Conservation (phyloP, 1,140 invertebrate genomes). For the Danaus melanippus region DNA sequence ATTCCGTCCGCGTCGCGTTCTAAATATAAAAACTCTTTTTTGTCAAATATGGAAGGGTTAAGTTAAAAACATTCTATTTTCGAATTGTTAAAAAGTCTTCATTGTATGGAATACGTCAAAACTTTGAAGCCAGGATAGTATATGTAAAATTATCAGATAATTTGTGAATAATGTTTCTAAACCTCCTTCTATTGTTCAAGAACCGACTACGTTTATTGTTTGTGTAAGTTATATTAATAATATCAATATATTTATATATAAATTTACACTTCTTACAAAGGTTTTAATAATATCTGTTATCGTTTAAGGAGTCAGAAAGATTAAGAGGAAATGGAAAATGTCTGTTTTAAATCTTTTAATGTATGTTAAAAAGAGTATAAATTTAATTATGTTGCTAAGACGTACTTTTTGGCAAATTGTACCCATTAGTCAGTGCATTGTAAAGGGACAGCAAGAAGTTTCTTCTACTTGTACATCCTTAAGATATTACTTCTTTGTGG, state of each 20-base stretch:
- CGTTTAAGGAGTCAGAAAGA: no score
- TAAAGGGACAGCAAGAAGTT: no score
- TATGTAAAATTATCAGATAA: constrained; percentile 29
- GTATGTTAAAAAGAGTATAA: neutral
- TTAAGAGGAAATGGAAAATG: no score
- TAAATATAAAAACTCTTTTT: constrained; percentile 71
- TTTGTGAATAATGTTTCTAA: neutral
- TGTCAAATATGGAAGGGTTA: constrained; percentile 72
- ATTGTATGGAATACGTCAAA: constrained; percentile 72
- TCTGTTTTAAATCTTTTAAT: no score
- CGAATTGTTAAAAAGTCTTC: constrained; percentile 69
- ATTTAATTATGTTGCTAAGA: neutral
- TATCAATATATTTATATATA: neutral
- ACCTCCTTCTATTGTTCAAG: no score
- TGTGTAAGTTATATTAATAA: constrained; percentile 6
- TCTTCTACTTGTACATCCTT: no score
- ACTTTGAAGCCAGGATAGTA: constrained; percentile 46
- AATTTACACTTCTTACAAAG: no score
- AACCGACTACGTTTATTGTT: constrained; percentile 1
- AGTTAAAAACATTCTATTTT: constrained; percentile 72
- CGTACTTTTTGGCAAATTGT: no score
- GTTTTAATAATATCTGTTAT: no score
- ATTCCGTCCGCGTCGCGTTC: constrained; percentile 62
- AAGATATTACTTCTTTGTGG: no score
- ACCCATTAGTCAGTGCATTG: no score